phyloP scores from a whole-genome alignment of 2,113 vertebrate genomes.

The Passer montanus region DNA sequence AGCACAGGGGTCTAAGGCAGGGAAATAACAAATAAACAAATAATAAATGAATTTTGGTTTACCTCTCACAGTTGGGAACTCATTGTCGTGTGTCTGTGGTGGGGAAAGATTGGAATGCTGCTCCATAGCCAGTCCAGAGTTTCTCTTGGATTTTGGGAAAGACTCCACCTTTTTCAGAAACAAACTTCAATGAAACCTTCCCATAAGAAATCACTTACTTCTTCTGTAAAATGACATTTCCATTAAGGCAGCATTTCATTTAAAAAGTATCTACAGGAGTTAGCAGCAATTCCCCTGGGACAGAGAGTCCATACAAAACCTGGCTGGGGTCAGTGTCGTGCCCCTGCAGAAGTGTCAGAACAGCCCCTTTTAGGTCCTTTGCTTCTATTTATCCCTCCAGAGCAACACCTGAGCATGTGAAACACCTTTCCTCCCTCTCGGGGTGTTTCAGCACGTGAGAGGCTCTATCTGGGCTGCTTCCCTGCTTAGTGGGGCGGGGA shows the following conservation, averaged over 20 bases:
- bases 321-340: rapidly evolving
- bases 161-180: neutral
- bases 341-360: neutral
- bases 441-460: neutral
- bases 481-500: neutral
- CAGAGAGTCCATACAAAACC: neutral
- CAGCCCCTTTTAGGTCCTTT: rapidly evolving
- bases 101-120: neutral
- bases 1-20: neutral
- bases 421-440: neutral
- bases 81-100: rapidly evolving
- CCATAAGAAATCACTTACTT: neutral
- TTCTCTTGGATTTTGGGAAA: neutral
- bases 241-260: neutral
- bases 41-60: neutral
- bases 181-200: neutral
- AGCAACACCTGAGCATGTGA: neutral
- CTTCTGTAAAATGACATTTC: neutral
- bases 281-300: neutral
- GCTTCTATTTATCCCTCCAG: neutral
- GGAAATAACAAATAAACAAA: neutral
- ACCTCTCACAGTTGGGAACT: neutral
- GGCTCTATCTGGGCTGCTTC: neutral
- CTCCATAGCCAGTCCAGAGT: neutral
- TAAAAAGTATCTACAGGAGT: neutral